Evolutionary conservation across 2,113 vertebrate genomes (phyloP).

Genomic region (Strix uralensis): DNA sequence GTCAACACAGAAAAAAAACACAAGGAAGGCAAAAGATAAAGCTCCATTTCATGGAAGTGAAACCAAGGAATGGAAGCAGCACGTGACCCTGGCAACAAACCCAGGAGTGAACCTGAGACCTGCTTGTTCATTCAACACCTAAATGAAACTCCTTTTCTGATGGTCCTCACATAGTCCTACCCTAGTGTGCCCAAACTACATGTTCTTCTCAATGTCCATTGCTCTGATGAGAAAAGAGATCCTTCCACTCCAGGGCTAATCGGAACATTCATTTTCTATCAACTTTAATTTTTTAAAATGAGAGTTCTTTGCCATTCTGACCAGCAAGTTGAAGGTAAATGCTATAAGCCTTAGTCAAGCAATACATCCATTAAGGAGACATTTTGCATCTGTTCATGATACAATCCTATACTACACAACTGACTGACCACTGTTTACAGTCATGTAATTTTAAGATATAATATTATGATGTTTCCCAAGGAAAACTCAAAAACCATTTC

Average conservation of each 20-base stretch:
- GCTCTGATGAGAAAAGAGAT: not conserved
- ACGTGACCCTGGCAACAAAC: not conserved
- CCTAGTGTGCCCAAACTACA: not conserved
- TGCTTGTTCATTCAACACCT: not conserved
- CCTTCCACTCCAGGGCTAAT: not conserved
- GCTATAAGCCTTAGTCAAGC: not conserved
- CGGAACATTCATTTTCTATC: not conserved
- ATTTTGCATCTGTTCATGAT: not conserved
- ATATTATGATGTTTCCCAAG: not conserved
- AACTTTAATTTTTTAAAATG: not conserved
- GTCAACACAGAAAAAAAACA: not conserved
- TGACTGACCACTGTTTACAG: not conserved
- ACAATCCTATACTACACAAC: not conserved
- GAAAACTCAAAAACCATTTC: not conserved
- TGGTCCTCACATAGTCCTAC: not conserved
- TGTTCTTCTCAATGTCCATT: not conserved
- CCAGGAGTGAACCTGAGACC: not conserved
- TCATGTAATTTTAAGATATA: not conserved
- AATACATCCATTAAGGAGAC: not conserved
- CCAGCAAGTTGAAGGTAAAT: not conserved
- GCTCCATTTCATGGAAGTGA: not conserved
- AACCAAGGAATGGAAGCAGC: not conserved
- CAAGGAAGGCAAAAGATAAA: not conserved
- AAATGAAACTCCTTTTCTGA: not conserved
- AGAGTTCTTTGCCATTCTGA: not conserved